phyloP scores from a whole-genome alignment of 2,888 invertebrate species.

The Biston betularia region DNA sequence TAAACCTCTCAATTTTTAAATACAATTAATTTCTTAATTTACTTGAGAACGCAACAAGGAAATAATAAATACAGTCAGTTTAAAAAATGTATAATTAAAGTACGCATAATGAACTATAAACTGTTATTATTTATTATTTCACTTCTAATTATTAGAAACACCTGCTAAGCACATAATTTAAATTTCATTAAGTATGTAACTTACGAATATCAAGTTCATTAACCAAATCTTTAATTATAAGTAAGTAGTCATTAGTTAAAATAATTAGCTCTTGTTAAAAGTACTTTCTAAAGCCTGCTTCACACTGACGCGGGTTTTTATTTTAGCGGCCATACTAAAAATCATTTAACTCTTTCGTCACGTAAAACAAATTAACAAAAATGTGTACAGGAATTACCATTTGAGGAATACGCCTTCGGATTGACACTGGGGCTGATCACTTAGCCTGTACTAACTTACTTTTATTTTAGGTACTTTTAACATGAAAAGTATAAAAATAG shows the following conservation, averaged over 20 bases:
- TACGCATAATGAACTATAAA: conserved; percentile 19
- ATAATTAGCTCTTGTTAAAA: neutral
- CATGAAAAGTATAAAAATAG: too few relatives aligned
- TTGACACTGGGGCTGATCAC: too few relatives aligned
- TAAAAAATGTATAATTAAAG: conserved; percentile 10
- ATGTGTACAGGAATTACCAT: too few relatives aligned
- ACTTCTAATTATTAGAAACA: conserved; percentile 11
- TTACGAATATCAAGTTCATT: neutral
- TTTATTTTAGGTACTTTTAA: too few relatives aligned
- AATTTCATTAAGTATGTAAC: conserved; percentile 3
- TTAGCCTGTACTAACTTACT: too few relatives aligned
- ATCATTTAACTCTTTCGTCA: too few relatives aligned
- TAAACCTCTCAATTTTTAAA: conserved; percentile 1
- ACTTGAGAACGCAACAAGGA: conserved; percentile 20
- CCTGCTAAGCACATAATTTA: conserved; percentile 19
- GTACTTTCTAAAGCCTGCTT: too few relatives aligned
- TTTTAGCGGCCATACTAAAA: too few relatives aligned
- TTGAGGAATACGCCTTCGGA: too few relatives aligned
- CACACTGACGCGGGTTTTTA: too few relatives aligned
- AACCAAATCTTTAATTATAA: neutral
- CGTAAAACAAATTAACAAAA: too few relatives aligned
- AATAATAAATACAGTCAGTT: conserved; percentile 9
- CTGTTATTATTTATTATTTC: conserved; percentile 12
- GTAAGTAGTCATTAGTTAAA: neutral
- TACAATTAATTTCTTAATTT: conserved; percentile 10